Evolutionary conservation across 1,140 invertebrate species (phyloP), one percentile per base, ranked within the genome.

Genomic region (Cotesia glomerata): DNA sequence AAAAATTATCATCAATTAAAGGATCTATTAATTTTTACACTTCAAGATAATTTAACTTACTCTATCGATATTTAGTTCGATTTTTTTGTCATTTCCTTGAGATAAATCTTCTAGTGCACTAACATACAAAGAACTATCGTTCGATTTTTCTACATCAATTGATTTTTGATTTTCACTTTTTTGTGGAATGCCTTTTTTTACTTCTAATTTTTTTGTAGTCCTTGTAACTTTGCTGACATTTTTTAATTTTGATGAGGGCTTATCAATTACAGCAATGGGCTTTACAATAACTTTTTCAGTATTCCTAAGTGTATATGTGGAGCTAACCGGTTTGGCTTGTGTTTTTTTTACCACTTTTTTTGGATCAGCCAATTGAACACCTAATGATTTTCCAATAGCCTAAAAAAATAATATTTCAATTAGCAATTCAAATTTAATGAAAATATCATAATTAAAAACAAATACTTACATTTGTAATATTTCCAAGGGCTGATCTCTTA

Each of bases 401-500:
- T 87, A 66, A 58, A 65, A 58, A 65, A 71, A 72, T 58, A 63
- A 62, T 62, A 70, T 26, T 56, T 56, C 35, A 62, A 35, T 63
- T 67, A 13, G 32, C 26, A 49, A 26, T 0, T 26, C 26, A 26
- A 26, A 26, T 26, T 26, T 26, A 26, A 26, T 26, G 26, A 69
- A 64, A 34, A 62, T 62, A 26, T 16, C 52, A 66, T 5, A 35
- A 7, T 26, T 67, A 66, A 18, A 70, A 49, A 65, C 8, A 64
- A 39, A 39, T 71, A 82, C 76, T 82, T 84, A 90, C 92, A 88
- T 94, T 95, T 3, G 93, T 94, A 61, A 95, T 90, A 79, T 95
- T 93, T 74, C 92, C 92, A 77, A 95, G 90, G 2, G 92, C 92
- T 68, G 90, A 91, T 79, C 93, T 86, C 81, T 94, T 95, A n/a